Evolutionary conservation across 2,113 vertebrate species (phyloP), one percentile per base, ranked within the genome.

Genomic region (Hystrix cristata): DNA sequence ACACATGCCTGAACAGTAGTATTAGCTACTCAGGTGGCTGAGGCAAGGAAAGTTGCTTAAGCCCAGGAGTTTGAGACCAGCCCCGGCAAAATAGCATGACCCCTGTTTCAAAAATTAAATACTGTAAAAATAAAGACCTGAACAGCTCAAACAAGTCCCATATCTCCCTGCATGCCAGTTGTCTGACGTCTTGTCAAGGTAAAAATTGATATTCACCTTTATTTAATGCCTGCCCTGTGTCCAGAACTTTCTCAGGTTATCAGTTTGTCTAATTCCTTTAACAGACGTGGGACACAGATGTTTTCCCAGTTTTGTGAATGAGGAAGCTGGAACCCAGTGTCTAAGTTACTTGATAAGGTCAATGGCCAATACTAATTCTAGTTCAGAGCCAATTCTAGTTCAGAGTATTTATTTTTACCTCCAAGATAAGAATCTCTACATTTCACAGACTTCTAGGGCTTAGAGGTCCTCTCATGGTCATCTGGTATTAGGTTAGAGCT

Each of bases 131-230:
- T 34, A 82, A 59, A 93, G 43, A 15, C 18, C 46, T 87, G 48
- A 21, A 13, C 96, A 21, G 19, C 76, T 83, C 81, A 59, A 95
- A 27, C 67, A 87, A 84, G 80, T 92, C 83, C 85, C 34, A 5
- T 48, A 65, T 72, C 83, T 53, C 71, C 21, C 1, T 81, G 29
- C 7, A 38, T 82, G 15, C 78, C 74, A 85, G 27, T 84, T 80
- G 82, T 23, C 65, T 57, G 60, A n/a, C 11, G 2, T 71, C 23
- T 85, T 0, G 29, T 74, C 6, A 18, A 57, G 85, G 57, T 51
- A 90, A 71, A 76, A 38, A n/a, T 29, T 60, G 38, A 87, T 16
- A 60, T 27, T 64, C 57, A 64, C 31, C 51, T 71, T 87, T 51
- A 81, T 80, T 64, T 67, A 65, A 80, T 19, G 11, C 67, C 71